Base-by-base conservation (phyloP, 2,888 invertebrate species). In the Catotricha subobsoleta region DNA sequence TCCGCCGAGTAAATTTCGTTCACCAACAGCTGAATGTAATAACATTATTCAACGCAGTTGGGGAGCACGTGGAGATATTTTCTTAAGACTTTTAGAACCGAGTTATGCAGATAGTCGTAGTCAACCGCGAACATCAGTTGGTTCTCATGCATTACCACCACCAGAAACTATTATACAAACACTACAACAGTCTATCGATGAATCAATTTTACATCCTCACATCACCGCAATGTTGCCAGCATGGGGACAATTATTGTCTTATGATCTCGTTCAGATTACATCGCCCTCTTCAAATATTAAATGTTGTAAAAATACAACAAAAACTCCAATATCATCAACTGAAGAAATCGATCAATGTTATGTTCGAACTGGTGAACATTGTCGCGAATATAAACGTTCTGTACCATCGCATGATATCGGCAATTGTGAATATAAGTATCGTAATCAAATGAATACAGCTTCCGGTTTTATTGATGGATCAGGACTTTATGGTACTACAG, bases 361-460 rank as follows among this genome's bases (percentile, higher is more conserved):
- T 52, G 65, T 68, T 12, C 55, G 59, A 21, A 48, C 59, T 1
- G 60, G 63, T 2, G 60, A 59, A 6, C 56, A 62, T 23, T 76
- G 75, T 50, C 70, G 69, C 52, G 74, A 76, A 45, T 83, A 82
- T 54, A 68, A 72, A 54, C 69, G 83, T 20, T 76, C 79, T 1
- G 72, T 78, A 2, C 81, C 82, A 0, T 68, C 72, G 3, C 65
- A 69, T 47, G 73, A 74, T 50, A 57, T 65, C 25, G 74, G 75
- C 46, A 61, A 67, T 1, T 78, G 78, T 54, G 63, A 66, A 37
- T 76, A 74, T 54, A 68, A 76, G 76, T 62, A 64, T 12, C 71
- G 88, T 36, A 79, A 87, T 50, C 84, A 87, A 55, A 80, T 88
- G 77, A 88, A 88, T 59, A 66, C 78, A 44, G 88, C 80, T 0